Evolutionary conservation across 1,140 invertebrate species (phyloP), one percentile per base, ranked within the genome.

Genomic region (Heliconius hermathena): DNA sequence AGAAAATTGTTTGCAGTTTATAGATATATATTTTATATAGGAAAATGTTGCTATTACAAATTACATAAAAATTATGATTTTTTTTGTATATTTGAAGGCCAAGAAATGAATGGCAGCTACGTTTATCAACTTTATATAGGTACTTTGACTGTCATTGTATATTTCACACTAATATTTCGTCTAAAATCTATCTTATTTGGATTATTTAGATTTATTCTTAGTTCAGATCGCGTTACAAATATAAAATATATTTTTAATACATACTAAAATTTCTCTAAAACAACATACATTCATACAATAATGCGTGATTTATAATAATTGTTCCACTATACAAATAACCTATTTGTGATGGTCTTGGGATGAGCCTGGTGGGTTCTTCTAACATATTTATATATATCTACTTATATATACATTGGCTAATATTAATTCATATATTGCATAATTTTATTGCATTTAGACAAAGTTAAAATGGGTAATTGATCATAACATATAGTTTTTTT

Each of bases 351-450:
- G 79, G 74, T 74, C 78, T 78, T 74, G 79, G 79, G 82, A 82
- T 80, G 73, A 71, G 72, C 82, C 81, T 84, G 80, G 80, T 85
- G 83, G 83, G 83, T 81, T 80, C 72, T 71, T 81, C 80, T 82
- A 76, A 76, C 20, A 41, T 75, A 75, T 80, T 8, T 66, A 26
- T 66, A 66, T 66, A 26, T 66, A 66, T 66, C 22, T 66, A 66
- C 26, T 13, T 66, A 66, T 29, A 66, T 66, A 29, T 26, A 66
- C 60, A 66, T 13, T 66, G 22, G 26, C 60, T 66, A 66, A 66
- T 22, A 66, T 52, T 26, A 66, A 3, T 29, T 66, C 13, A 66
- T 26, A 66, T 66, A 66, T 66, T 46, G 36, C 38, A 52, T 70
- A 76, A 46, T 2, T 75, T 66, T 76, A 76, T 76, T 76, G 60